phyloP scores from a whole-genome alignment of 2,888 invertebrate genomes.

The Ectobius pallidus region DNA sequence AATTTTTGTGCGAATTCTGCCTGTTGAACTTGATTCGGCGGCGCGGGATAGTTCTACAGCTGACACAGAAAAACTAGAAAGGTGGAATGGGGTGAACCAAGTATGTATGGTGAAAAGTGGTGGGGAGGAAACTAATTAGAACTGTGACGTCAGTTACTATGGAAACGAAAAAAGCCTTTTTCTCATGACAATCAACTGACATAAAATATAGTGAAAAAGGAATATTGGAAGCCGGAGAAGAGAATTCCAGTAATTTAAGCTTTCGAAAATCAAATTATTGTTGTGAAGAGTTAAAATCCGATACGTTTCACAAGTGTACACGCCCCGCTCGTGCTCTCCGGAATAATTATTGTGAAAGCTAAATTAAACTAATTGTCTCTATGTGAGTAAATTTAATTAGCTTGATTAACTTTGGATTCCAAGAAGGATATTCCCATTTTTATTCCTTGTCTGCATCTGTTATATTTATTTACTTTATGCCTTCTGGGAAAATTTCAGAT shows the following conservation, averaged over 20 bases:
- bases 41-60: background rate
- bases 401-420: no score
- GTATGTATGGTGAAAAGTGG: no score
- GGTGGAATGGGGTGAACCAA: background rate
- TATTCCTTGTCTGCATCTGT: no score
- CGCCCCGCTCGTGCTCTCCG: no score
- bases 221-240: background rate
- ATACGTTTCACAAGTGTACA: no score
- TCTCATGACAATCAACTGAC: constrained; percentile 11
- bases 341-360: no score
- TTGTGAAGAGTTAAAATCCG: background rate
- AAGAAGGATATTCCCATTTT: no score
- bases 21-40: constrained; percentile 32
- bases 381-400: no score
- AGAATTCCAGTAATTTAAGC: constrained; percentile 3
- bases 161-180: constrained; percentile 25
- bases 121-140: constrained; percentile 37
- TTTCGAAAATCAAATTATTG: constrained; percentile 8
- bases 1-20: constrained; percentile 12
- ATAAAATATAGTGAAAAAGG: constrained; percentile 8
- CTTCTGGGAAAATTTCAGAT: no score
- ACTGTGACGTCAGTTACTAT: constrained; percentile 33
- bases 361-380: no score
- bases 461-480: no score
- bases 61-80: background rate